Evolutionary conservation across 2,113 vertebrate genomes (phyloP), one percentile per base, ranked within the genome.

Genomic region (Hoplias malabaricus): DNA sequence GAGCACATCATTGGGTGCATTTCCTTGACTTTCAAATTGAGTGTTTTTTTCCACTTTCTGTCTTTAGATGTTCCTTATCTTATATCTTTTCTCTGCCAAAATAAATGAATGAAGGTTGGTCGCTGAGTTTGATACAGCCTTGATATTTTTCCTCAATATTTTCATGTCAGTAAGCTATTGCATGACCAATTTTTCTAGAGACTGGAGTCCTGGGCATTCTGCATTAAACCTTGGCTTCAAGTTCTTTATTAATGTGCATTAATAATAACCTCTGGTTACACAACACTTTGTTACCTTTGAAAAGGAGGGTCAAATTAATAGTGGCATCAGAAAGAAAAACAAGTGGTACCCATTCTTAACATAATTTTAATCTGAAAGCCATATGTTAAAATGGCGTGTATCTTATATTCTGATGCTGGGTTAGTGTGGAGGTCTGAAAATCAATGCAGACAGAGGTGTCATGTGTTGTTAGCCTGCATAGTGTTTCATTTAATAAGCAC

Each of bases 401-500:
- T 46, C 14, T 8, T 36, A 36, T 67, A 59, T 69, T 79, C 34
- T 12, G 33, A 56, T 34, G 7, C 10, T 66, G 54, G 54, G 48
- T 77, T 62, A 34, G 36, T n/a, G 19, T 54, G 12, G 69, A 42
- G 69, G 78, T 84, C 79, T 72, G 71, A 66, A 69, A 80, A 80
- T 78, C 75, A 73, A 66, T 80, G 57, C 70, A 42, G 73, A 65
- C 70, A 63, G 56, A 50, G 63, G 63, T 79, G 67, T 59, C 77
- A 53, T 23, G 69, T 75, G 75, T 81, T 82, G 78, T 78, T 84
- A 84, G 79, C 42, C 66, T 43, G 40, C 33, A 4, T 14, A 10
- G 48, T 40, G 50, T 70, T 63, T 76, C 81, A 71, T 78, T 79
- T 82, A 84, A 84, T 74, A 78, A 62, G 14, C 63, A 77, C 63